Percentiles rank a stretch among this genome's conserved stretches.
These are phyloP conservation scores for Plestiodon gilberti DNA, from an alignment of 2,113 vertebrate species.

Conservation along the genomic window DNA sequence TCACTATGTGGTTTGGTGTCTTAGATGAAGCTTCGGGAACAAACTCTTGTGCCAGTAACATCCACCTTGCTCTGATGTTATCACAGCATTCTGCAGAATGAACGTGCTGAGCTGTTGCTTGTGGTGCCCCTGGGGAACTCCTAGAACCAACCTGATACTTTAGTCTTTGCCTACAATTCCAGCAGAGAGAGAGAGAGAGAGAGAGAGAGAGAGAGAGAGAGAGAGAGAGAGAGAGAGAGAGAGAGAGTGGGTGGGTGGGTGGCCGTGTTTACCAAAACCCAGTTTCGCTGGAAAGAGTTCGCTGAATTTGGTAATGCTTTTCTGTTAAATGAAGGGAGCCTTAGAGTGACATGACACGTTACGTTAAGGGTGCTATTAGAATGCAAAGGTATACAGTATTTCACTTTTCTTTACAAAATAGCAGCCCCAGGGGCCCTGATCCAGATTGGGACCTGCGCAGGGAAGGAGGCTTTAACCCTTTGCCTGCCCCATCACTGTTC, in stretches of 20 bases:
- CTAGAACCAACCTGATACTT: slow-evolving; percentile 64
- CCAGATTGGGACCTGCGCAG: no score
- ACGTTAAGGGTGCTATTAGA: no score
- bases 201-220: background rate
- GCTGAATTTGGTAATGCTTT: background rate
- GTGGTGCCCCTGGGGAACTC: slow-evolving; percentile 72
- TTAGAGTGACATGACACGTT: background rate
- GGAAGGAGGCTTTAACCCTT: no score
- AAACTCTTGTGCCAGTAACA: slow-evolving; percentile 72
- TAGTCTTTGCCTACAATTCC: slow-evolving; percentile 53
- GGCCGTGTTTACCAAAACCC: background rate
- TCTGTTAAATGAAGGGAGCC: background rate
- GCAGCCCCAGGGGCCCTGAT: no score
- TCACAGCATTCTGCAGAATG: slow-evolving; percentile 81
- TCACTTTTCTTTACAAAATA: no score
- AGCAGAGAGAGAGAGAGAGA: background rate
- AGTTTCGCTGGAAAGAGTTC: background rate
- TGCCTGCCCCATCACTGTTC: no score
- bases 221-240: background rate
- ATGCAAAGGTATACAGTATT: background rate
- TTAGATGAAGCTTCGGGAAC: slow-evolving; percentile 67
- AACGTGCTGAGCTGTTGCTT: slow-evolving; percentile 67
- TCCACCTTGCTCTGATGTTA: slow-evolving; percentile 74
- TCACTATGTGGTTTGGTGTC: slow-evolving; percentile 49
- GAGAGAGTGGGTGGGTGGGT: background rate